Conservation (phyloP, 1,140 invertebrate species). For the Nylanderia fulva region DNA sequence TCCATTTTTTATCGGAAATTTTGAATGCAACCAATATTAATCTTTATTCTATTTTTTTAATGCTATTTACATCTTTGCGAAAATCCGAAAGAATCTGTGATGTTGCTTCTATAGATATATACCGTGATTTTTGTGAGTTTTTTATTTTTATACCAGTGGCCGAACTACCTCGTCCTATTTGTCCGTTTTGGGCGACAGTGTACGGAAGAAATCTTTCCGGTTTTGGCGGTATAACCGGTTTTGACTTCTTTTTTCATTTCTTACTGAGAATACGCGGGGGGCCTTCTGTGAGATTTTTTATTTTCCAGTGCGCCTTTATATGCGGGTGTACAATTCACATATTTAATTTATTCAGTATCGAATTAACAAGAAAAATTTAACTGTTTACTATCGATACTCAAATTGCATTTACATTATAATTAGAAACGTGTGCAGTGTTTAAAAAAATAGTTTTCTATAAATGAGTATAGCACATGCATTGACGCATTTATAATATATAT, state of each 20-base stretch:
- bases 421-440: not conserved
- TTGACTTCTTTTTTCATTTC: constrained; percentile 71
- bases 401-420: not conserved
- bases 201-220: constrained; percentile 84
- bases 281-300: constrained; percentile 53
- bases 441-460: not conserved
- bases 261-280: constrained; percentile 39
- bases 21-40: no score
- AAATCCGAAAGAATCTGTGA: not conserved
- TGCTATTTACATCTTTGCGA: not conserved
- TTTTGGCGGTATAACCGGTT: constrained; percentile 84
- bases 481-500: no score
- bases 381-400: not conserved
- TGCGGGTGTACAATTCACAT: not conserved
- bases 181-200: constrained; percentile 81
- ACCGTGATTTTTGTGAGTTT: constrained; percentile 75
- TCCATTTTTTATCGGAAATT: no score
- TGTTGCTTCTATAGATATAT: not conserved
- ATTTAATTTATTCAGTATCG: not conserved
- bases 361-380: constrained; percentile 5
- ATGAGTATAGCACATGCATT: constrained; percentile 1
- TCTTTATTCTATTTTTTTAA: not conserved
- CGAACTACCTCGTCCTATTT: constrained; percentile 81
- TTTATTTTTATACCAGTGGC: constrained; percentile 75
- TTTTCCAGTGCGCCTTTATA: constrained; percentile 49